Conservation (phyloP, 2,113 vertebrate species). For the Merops nubicus region DNA sequence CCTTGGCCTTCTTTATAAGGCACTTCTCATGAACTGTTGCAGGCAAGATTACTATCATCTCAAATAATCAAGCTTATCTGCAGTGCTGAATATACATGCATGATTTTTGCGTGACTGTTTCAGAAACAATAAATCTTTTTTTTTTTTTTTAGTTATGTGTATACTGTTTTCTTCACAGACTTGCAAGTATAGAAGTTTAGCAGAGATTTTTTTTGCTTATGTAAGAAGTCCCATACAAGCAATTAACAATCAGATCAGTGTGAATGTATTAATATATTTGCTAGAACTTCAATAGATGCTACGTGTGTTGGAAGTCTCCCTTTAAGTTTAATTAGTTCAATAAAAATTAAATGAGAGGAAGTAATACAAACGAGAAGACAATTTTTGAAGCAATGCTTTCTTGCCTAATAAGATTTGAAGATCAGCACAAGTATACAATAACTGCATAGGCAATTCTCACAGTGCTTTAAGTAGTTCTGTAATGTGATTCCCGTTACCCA, state of each 20-base stretch:
- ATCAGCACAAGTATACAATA: constrained; percentile 35
- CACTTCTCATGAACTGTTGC: background rate
- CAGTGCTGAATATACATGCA: background rate
- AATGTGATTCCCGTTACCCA: constrained; percentile 26
- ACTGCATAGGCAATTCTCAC: constrained; percentile 36
- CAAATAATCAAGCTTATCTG: background rate
- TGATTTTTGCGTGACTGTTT: too few relatives aligned
- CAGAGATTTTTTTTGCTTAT: background rate
- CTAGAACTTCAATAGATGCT: constrained; percentile 48
- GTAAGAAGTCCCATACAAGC: constrained; percentile 39
- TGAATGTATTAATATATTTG: constrained; percentile 32
- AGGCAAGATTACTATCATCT: background rate
- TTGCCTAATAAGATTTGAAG: constrained; percentile 69
- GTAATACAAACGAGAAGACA: constrained; percentile 47
- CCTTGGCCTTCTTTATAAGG: background rate
- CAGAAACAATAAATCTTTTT: background rate
- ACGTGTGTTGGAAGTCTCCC: constrained; percentile 57
- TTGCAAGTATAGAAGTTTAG: background rate
- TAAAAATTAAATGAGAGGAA: constrained; percentile 71
- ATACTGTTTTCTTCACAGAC: constrained; percentile 4
- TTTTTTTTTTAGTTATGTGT: background rate
- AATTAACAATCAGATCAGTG: constrained; percentile 45
- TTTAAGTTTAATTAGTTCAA: constrained; percentile 70
- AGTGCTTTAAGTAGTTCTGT: background rate
- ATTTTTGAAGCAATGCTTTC: constrained; percentile 63